Evolutionary conservation across 2,888 invertebrate genomes (phyloP), one percentile per base, ranked within the genome.

Genomic region (Aplocera efformata): DNA sequence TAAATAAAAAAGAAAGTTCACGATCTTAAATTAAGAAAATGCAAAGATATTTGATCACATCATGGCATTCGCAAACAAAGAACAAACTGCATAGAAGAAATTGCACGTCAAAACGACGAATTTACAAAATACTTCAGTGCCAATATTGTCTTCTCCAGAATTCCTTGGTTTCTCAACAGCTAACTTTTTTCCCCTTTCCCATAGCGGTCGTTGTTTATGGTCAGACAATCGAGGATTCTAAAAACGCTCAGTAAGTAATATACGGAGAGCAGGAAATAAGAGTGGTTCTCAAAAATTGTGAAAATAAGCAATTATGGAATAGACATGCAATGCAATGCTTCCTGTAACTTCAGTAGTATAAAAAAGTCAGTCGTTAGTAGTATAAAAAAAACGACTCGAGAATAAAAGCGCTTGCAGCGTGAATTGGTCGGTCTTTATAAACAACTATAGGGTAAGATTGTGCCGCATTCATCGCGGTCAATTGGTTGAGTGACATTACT

Each of bases 231-330:
- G 53, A 32, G 50, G 52, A 55, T 60, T 63, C 58, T 66, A 67
- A 60, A 60, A 59, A 58, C 44, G 35, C 49, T 48, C 48, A 48
- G 55, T 53, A 60, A 56, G 56, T 60, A 56, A 58, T 58, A 52
- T 55, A 38, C 53, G 31, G 11, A 10, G 45, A 36, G 36, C 30
- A 11, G 7, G 3, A 33, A 13, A 5, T 3, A 17, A 5, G 13
- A 17, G 3, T 17, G 5, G 13, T 5, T 17, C 13, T 17, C 13
- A 17, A 17, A 17, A 17, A 17, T 17, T 17, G 5, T 17, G 13
- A 17, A 3, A 2, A 17, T 17, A 17, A 17, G 13, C 13, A 17
- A 17, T 5, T 17, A 17, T 3, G n/a, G n/a, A n/a, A n/a, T n/a
- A n/a, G n/a, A n/a, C n/a, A n/a, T n/a, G n/a, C n/a, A n/a, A n/a